Evolutionary conservation across 1,140 invertebrate species (phyloP), one percentile per base, ranked within the genome.

Genomic region (Drosophila melanogaster): DNA sequence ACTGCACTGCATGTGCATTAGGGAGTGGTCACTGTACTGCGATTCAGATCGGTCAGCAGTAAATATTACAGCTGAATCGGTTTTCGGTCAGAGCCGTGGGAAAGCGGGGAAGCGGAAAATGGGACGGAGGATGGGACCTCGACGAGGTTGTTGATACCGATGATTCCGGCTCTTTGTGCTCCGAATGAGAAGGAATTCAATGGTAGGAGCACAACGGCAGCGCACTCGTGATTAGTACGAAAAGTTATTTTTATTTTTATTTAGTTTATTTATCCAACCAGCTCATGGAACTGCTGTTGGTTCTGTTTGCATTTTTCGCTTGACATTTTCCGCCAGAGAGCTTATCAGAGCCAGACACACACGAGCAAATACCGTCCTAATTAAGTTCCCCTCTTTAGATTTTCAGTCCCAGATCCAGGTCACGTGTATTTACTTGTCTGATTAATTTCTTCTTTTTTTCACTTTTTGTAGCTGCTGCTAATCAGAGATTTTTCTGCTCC

Each of bases 371-470:
- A 38, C 51, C 65, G 33, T 59, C 51, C 56, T 65, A 76, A 77
- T 77, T 76, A 77, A 59, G 61, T 60, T 50, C 49, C 17, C 19
- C 56, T 22, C 70, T 55, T 22, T 33, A 49, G 40, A 61, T 40
- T 56, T 56, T 26, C 59, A 40, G 24, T 59, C 35, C 37, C 59
- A 74, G 46, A 85, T 77, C 47, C 81, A 85, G 81, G 78, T 81
- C 83, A 87, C 78, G 78, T 81, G 83, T 79, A 67, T 86, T 86
- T 81, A 30, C 56, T 56, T 62, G 69, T 60, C 61, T 77, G 64
- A 76, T 79, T 81, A 78, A 62, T 44, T 37, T 66, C 35, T 8
- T 11, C 17, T 17, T 41, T 17, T 41, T 17, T 15, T 37, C 8
- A 10, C n/a, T 17, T 43, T 50, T 53, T 65, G 47, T 65, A 30